Evolutionary conservation across 2,113 vertebrate genomes (phyloP).

Genomic region (Azemiops feae): DNA sequence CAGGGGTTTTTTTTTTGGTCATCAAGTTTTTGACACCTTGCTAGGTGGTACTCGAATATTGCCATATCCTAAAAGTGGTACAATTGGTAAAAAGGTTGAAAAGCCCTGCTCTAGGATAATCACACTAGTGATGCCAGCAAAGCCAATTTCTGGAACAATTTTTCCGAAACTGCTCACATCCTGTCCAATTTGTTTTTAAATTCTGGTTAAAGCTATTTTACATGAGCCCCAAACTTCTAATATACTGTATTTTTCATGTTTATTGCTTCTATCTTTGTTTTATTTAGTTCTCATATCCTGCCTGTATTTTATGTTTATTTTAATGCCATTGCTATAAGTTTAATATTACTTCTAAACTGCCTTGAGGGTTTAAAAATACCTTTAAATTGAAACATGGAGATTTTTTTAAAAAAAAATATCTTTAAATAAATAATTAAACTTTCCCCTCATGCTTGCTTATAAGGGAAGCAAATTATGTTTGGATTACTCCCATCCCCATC

Average conservation of each 20-base stretch:
- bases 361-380: neutral
- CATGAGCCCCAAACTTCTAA: neutral
- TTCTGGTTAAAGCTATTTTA: neutral
- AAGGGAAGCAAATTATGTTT: neutral
- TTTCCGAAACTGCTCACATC: neutral
- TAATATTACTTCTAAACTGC: neutral
- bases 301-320: neutral
- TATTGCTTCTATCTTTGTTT: neutral
- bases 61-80: no score
- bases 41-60: no score
- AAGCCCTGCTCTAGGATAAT: no score
- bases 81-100: no score
- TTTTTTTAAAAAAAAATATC: neutral
- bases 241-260: neutral
- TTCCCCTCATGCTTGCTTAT: neutral
- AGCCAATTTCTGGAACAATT: neutral
- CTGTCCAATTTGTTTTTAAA: neutral
- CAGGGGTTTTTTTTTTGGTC: no score
- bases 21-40: no score
- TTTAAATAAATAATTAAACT: neutral
- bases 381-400: neutral
- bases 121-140: accelerated
- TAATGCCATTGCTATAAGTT: neutral
- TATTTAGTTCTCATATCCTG: neutral
- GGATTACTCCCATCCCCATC: neutral